Percentiles rank a stretch among this genome's conserved stretches.
phyloP scores from a whole-genome alignment of 2,113 vertebrate species.

The Oreochromis niloticus region DNA sequence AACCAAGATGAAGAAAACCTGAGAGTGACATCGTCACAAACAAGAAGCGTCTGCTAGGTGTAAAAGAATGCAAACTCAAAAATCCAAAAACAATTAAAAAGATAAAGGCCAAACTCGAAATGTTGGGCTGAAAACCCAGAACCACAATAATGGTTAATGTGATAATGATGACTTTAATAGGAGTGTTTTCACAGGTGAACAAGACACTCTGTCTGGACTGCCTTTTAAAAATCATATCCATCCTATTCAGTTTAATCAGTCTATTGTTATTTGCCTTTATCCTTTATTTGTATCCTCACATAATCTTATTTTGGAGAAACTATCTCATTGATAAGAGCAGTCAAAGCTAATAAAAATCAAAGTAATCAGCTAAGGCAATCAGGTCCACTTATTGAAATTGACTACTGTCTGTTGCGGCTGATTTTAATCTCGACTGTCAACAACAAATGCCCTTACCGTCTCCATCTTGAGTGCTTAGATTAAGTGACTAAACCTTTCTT shows the following conservation, averaged over 20 bases:
- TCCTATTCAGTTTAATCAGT: not conserved
- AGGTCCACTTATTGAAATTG: not conserved
- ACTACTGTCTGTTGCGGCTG: not conserved
- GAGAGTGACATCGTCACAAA: not conserved
- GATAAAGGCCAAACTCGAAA: not conserved
- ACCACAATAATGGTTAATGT: not conserved
- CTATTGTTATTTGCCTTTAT: not conserved
- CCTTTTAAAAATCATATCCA: not conserved
- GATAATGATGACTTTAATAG: not conserved
- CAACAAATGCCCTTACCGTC: not conserved
- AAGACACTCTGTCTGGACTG: not conserved
- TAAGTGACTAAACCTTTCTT: not conserved
- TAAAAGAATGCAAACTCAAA: not conserved
- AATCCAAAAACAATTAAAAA: not conserved
- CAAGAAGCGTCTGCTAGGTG: not conserved
- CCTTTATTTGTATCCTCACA: not conserved
- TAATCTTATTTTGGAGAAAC: not conserved
- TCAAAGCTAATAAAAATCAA: not conserved
- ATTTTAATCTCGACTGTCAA: conserved; percentile 11
- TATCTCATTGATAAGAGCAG: not conserved
- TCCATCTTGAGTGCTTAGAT: not conserved
- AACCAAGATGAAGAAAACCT: not conserved
- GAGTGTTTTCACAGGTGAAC: not conserved
- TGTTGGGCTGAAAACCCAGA: not conserved
- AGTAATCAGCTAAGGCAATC: conserved; percentile 2